phyloP scores from a whole-genome alignment of 2,797 vertebrate genomes.

The Triplophysa bombifrons region DNA sequence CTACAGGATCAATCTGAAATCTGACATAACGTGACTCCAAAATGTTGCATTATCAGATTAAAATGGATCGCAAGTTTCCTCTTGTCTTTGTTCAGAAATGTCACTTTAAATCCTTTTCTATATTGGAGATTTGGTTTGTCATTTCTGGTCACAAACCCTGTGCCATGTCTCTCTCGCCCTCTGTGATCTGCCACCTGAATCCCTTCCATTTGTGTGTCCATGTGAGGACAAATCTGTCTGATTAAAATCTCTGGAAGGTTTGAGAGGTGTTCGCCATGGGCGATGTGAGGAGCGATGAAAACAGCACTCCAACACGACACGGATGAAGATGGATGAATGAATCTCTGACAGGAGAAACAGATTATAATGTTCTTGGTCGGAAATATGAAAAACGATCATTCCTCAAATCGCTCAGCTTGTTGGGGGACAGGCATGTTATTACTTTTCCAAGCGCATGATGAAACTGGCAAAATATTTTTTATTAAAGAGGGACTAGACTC shows the following conservation, averaged over 20 bases:
- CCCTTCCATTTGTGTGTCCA: background rate
- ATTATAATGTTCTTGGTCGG: background rate
- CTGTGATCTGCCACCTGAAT: background rate
- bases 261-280: conserved; percentile 12
- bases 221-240: conserved; percentile 2
- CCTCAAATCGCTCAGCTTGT: background rate
- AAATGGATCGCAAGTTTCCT: background rate
- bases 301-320: conserved; percentile 5
- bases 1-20: background rate
- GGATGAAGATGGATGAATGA: conserved; percentile 1
- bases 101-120: background rate
- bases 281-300: conserved; percentile 25
- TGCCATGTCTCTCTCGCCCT: background rate
- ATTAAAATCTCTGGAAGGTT: conserved; percentile 6
- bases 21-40: too few species aligned
- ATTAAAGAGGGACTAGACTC: background rate
- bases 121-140: background rate
- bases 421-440: background rate
- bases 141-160: background rate
- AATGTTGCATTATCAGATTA: background rate
- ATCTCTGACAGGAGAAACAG: background rate
- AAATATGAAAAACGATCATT: background rate
- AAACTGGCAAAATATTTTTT: background rate
- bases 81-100: background rate
- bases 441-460: background rate